These are phyloP conservation scores for Macrosoma leucophasiata DNA, from an alignment of 2,888 invertebrate species.

Conservation along the genomic window DNA sequence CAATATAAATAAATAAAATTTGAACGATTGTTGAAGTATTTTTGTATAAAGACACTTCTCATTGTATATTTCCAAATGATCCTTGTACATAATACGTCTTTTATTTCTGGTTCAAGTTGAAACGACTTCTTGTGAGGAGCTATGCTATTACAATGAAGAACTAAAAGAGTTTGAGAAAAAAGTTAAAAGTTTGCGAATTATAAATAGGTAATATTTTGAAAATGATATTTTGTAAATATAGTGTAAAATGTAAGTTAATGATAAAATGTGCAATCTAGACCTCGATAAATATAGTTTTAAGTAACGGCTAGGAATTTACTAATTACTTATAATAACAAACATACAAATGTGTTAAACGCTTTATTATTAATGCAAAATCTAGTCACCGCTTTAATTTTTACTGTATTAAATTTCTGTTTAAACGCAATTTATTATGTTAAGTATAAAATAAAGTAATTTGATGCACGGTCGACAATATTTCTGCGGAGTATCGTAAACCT, in stretches of 20 bases:
- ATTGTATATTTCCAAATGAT: too few relatives aligned
- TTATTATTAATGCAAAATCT: conserved; percentile 40
- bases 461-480: too few relatives aligned
- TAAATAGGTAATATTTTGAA: conserved; percentile 67
- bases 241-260: conserved; percentile 39
- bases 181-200: conserved; percentile 52
- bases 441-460: too few relatives aligned
- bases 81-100: too few relatives aligned
- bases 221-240: conserved; percentile 72
- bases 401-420: conserved; percentile 26
- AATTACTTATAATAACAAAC: conserved; percentile 30
- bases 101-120: conserved; percentile 6
- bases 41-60: too few relatives aligned
- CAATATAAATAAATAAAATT: too few relatives aligned
- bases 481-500: too few relatives aligned
- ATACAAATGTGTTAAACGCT: conserved; percentile 33
- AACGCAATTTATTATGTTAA: too few relatives aligned
- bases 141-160: too few relatives aligned
- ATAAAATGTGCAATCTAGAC: conserved; percentile 68
- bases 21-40: too few relatives aligned
- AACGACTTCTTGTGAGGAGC: conserved; percentile 22
- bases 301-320: conserved; percentile 57
- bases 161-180: conserved; percentile 37
- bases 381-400: conserved; percentile 44
- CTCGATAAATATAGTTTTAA: conserved; percentile 47